Evolutionary conservation across 2,888 invertebrate genomes (phyloP).

Genomic region (Diloba caeruleocephala): DNA sequence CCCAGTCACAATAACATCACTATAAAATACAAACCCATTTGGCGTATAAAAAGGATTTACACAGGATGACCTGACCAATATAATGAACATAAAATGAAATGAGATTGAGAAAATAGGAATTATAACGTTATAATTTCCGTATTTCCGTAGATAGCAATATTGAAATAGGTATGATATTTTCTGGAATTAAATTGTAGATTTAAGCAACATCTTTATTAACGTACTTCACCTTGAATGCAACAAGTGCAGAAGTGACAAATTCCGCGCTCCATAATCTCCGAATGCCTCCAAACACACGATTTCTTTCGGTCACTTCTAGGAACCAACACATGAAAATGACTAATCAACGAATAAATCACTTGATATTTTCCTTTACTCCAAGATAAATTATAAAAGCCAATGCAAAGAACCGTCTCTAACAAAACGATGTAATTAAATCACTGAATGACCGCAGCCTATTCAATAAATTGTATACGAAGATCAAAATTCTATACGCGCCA

Average conservation of each 20-base stretch:
- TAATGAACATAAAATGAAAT: background rate
- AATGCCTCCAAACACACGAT: slow-evolving; percentile 25
- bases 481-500: slow-evolving; percentile 71
- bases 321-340: slow-evolving; percentile 3
- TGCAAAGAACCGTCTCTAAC: slow-evolving; percentile 23
- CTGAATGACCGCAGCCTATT: slow-evolving; percentile 41
- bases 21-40: slow-evolving; percentile 35
- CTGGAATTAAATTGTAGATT: no score
- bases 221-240: slow-evolving; percentile 20
- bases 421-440: slow-evolving; percentile 35
- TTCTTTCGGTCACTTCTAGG: slow-evolving; percentile 19
- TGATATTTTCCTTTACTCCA: slow-evolving; percentile 7
- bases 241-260: slow-evolving; percentile 43
- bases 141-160: no score
- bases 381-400: slow-evolving; percentile 10
- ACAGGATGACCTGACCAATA: slow-evolving; percentile 28
- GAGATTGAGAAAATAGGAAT: no score
- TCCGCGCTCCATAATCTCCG: slow-evolving; percentile 32
- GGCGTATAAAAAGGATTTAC: slow-evolving; percentile 42
- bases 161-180: no score
- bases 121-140: no score
- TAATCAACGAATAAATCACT: slow-evolving; percentile 17
- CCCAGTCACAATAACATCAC: slow-evolving; percentile 44
- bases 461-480: slow-evolving; percentile 64
- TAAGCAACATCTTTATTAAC: no score